These are phyloP conservation scores for Bombus vancouverensis DNA, from an alignment of 1,140 invertebrate species.

Conservation along the genomic window DNA sequence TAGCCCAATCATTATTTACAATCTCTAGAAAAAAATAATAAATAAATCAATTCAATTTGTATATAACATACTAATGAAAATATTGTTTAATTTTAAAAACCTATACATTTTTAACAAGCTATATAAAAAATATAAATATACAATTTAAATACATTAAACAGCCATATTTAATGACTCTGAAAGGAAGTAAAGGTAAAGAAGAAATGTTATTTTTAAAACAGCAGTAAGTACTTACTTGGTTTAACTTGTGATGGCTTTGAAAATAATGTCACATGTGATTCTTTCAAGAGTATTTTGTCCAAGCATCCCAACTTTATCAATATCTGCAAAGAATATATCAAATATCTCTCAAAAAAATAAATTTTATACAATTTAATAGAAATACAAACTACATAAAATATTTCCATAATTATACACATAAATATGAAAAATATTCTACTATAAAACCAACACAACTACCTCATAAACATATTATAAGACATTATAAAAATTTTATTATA, in stretches of 20 bases:
- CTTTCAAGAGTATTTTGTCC: constrained; percentile 69
- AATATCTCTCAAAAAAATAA: constrained; percentile 52
- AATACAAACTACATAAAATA: neutral
- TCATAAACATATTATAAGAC: neutral
- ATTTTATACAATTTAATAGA: constrained; percentile 9
- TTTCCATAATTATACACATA: neutral
- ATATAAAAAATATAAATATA: neutral
- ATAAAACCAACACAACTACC: neutral
- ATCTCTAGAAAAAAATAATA: constrained; percentile 63
- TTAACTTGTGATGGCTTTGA: constrained; percentile 72
- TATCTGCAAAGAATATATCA: constrained; percentile 69
- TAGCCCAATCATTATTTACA: constrained; percentile 74
- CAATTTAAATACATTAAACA: constrained; percentile 10
- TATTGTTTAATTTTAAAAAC: neutral
- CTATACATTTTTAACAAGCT: neutral
- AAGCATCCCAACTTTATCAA: constrained; percentile 79
- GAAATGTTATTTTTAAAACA: neutral
- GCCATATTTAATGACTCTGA: constrained; percentile 15
- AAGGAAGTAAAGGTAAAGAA: neutral
- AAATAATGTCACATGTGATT: constrained; percentile 74
- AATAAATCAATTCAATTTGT: constrained; percentile 59
- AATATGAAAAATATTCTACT: neutral
- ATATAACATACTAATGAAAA: constrained; percentile 18
- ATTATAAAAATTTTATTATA: neutral
- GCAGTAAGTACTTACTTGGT: constrained; percentile 67